A percentile compares a stretch with the other conserved stretches of the same genome.
phyloP scores from a whole-genome alignment of 2,113 vertebrate genomes.

The Saccopteryx bilineata region DNA sequence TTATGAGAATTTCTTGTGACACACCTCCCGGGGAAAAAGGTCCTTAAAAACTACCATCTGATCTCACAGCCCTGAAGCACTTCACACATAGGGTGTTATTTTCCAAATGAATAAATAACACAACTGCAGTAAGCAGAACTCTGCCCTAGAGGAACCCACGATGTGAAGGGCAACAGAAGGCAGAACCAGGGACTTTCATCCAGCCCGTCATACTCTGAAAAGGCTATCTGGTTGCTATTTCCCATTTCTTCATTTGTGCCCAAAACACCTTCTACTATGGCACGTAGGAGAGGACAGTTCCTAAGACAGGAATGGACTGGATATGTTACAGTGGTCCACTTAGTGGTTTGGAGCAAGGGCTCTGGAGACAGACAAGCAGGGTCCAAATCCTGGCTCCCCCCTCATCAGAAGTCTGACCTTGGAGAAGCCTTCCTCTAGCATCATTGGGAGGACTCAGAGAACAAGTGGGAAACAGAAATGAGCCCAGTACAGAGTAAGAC shows the following conservation, averaged over 20 bases:
- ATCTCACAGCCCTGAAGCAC: conserved; percentile 50
- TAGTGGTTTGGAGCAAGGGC: neutral
- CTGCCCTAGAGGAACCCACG: conserved; percentile 49
- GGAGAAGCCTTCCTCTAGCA: neutral
- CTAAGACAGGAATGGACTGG: neutral
- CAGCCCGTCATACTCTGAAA: neutral
- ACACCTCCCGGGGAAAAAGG: conserved; percentile 38
- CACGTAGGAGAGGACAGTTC: neutral
- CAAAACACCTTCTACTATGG: neutral
- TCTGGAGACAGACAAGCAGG: neutral
- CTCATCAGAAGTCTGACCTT: neutral
- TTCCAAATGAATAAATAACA: conserved; percentile 69
- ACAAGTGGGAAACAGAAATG: neutral
- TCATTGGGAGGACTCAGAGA: neutral
- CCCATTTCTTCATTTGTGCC: neutral
- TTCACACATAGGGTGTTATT: conserved; percentile 44
- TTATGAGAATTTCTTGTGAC: conserved; percentile 59
- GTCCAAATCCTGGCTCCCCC: neutral
- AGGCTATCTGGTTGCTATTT: neutral
- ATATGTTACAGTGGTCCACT: neutral
- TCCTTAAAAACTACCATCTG: conserved; percentile 58
- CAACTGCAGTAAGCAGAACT: neutral
- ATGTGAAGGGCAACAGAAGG: conserved; percentile 54
- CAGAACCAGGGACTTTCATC: neutral
- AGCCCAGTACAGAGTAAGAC: neutral